phyloP scores from a whole-genome alignment of 2,797 vertebrate species.

The Cryptoprocta ferox region DNA sequence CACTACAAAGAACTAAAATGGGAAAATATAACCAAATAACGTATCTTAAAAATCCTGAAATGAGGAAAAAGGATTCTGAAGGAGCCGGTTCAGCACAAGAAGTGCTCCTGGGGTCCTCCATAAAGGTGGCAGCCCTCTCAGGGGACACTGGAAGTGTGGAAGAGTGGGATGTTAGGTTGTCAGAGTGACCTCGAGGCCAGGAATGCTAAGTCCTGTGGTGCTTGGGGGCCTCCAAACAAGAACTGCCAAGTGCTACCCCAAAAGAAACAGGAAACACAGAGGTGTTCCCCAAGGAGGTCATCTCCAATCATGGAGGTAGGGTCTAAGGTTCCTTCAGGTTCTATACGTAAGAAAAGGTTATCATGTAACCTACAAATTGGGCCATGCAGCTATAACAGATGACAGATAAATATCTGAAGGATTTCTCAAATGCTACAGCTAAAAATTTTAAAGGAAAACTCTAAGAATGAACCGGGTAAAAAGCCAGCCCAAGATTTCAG shows the following conservation, averaged over 20 bases:
- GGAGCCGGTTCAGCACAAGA: neutral
- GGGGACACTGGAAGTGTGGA: neutral
- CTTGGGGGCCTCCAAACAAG: neutral
- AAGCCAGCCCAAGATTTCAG: neutral
- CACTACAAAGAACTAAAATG: neutral
- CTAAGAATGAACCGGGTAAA: neutral
- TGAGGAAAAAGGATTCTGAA: conserved; percentile 1
- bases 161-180: neutral
- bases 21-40: conserved; percentile 8
- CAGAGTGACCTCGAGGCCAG: neutral
- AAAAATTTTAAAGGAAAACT: neutral
- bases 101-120: neutral
- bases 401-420: neutral
- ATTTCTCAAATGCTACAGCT: neutral
- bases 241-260: neutral
- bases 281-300: neutral
- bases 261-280: neutral
- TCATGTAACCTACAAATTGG: neutral
- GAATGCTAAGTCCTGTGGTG: neutral
- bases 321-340: conserved; percentile 6
- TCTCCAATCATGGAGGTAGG: neutral
- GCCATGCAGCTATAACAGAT: neutral
- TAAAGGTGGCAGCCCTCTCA: neutral
- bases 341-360: neutral
- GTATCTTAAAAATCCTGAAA: neutral